These are phyloP conservation scores for Strigamia crassipes DNA, from an alignment of 2,888 invertebrate species.

Conservation along the genomic window DNA sequence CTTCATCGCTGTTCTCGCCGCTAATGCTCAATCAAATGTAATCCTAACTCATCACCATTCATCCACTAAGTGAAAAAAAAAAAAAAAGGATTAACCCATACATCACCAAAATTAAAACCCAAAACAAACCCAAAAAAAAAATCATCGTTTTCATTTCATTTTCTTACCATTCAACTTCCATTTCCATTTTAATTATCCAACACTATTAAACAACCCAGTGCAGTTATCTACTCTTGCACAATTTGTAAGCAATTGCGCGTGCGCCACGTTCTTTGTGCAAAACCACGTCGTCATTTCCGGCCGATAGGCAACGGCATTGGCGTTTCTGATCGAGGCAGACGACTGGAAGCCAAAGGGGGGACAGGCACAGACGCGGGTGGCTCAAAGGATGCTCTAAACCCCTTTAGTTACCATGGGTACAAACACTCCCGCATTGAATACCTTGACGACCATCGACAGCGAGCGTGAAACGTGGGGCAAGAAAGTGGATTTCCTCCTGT, in stretches of 20 bases:
- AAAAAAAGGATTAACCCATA: too few species aligned
- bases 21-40: background rate
- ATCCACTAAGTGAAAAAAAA: too few species aligned
- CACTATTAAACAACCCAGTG: background rate
- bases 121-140: too few species aligned
- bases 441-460: background rate
- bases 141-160: too few species aligned
- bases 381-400: background rate
- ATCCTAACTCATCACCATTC: background rate
- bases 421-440: background rate
- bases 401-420: constrained; percentile 1
- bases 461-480: constrained; percentile 69
- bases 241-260: background rate
- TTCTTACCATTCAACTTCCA: too few species aligned
- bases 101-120: too few species aligned
- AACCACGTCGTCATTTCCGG: constrained; percentile 6
- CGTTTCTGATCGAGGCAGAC: constrained; percentile 9
- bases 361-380: background rate
- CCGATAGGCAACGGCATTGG: constrained; percentile 1
- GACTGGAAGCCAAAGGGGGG: constrained; percentile 1
- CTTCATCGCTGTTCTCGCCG: background rate
- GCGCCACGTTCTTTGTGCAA: background rate
- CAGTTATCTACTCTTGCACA: background rate
- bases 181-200: too few species aligned
- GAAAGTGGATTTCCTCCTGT: constrained; percentile 85